phyloP scores from a whole-genome alignment of 2,113 vertebrate genomes.

The Dipodomys merriami region DNA sequence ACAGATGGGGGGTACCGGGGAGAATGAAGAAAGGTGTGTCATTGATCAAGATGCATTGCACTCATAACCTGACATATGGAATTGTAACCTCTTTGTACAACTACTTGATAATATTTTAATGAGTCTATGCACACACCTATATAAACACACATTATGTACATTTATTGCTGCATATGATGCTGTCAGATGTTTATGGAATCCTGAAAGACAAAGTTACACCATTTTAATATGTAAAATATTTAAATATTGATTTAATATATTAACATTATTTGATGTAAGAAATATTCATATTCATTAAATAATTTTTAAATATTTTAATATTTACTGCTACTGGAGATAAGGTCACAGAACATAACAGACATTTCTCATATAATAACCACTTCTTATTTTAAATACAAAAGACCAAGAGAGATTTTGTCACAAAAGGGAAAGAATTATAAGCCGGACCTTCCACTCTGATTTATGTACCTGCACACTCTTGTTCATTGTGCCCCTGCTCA shows the following conservation, averaged over 20 bases:
- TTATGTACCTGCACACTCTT: background rate
- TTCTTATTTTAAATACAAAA: conserved; percentile 4
- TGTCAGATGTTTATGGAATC: background rate
- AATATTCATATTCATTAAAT: no score
- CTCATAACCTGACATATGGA: no score
- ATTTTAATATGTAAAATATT: no score
- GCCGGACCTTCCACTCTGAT: background rate
- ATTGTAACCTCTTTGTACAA: no score
- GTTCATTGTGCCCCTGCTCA: no score
- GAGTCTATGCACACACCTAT: no score
- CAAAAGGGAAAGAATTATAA: background rate
- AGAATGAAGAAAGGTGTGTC: background rate
- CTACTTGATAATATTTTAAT: no score
- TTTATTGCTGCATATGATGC: background rate
- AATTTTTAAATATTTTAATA: no score
- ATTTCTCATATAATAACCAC: background rate
- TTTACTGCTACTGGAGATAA: background rate
- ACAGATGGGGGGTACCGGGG: no score
- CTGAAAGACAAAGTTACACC: background rate
- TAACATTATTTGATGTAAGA: no score
- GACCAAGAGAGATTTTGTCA: conserved; percentile 12
- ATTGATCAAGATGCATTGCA: no score
- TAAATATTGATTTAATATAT: no score
- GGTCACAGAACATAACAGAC: background rate
- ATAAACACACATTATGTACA: background rate